These are phyloP conservation scores for Aviceda subcristata DNA, from an alignment of 2,113 vertebrate species.

Conservation along the genomic window DNA sequence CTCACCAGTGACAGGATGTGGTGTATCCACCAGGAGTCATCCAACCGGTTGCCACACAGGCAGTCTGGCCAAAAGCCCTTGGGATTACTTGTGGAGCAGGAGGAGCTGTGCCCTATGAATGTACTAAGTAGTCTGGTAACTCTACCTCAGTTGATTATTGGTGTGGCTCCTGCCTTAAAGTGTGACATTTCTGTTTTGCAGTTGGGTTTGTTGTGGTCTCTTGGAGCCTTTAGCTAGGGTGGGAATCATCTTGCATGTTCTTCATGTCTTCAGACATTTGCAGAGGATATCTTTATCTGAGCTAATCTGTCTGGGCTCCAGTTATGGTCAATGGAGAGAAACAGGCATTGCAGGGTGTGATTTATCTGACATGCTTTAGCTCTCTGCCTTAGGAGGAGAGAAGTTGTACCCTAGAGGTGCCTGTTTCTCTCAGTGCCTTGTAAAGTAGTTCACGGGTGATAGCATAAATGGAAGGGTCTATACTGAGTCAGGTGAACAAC, in stretches of 20 bases:
- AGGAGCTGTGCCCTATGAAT: not conserved
- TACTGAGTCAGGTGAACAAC: not conserved
- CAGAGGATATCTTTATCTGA: not conserved
- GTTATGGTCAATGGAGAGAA: not conserved
- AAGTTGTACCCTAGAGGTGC: not conserved
- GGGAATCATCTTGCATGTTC: not conserved
- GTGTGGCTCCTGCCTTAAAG: not conserved
- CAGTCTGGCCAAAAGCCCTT: not conserved
- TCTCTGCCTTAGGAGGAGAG: not conserved
- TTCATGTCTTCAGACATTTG: not conserved
- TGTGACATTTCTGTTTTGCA: not conserved
- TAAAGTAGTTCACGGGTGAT: not conserved
- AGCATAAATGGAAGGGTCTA: not conserved
- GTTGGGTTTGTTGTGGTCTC: not conserved
- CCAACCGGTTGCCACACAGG: not conserved
- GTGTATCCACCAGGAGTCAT: not conserved
- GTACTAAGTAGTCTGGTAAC: not conserved
- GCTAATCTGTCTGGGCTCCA: not conserved
- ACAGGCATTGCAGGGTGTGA: not conserved
- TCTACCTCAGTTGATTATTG: not conserved
- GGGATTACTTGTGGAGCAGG: not conserved
- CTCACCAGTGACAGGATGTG: constrained; percentile 17
- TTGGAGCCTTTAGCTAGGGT: not conserved
- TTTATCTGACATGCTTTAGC: not conserved
- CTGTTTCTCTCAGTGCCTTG: not conserved